Base-by-base conservation (phyloP, 2,888 invertebrate species). In the Pachycephus smyrnensis region DNA sequence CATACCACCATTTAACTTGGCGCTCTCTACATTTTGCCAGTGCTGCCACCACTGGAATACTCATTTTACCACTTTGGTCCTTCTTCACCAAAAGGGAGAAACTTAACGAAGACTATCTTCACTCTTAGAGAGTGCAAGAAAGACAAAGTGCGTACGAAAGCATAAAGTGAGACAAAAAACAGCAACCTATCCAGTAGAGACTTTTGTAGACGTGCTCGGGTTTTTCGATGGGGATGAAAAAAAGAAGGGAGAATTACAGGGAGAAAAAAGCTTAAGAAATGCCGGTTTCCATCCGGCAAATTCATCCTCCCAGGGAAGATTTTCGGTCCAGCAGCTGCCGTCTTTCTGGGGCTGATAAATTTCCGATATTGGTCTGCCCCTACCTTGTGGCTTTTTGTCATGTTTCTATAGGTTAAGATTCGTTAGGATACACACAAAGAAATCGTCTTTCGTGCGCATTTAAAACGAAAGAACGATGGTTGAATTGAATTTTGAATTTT, bases 241-340 rank as follows among this genome's bases (percentile, higher is more conserved):
- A 74, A 30, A 37, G 11, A 11, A 11, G 15, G 15, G 40, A 1
- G 4, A 40, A 6, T 15, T 2, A 1, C 9, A 23, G 55, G 23
- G 23, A 3, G 37, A 1, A 1, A 55, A 55, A 55, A 55, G 0
- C 55, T 23, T 9, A 23, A 55, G 6, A 55, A 55, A 23, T 23
- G 23, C 36, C 74, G 37, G 37, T 12, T 33, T n/a, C 33, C 74
- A 74, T 74, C 74, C 74, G 36, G 74, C n/a, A 37, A 36, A 74
- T 74, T 74, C 74, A 74, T 74, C 74, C 74, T 74, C 33, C 33
- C 12, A 36, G 33, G 23, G 33, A 33, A 74, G 33, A 74, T 37
- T 36, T 74, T 74, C 36, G 74, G 74, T 74, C 74, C 74, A 74
- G 36, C 71, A 33, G 37, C 74, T 32, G 74, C 74, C 23, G 74